Evolutionary conservation across 2,888 invertebrate genomes (phyloP).

Genomic region (Pterostichus niger): DNA sequence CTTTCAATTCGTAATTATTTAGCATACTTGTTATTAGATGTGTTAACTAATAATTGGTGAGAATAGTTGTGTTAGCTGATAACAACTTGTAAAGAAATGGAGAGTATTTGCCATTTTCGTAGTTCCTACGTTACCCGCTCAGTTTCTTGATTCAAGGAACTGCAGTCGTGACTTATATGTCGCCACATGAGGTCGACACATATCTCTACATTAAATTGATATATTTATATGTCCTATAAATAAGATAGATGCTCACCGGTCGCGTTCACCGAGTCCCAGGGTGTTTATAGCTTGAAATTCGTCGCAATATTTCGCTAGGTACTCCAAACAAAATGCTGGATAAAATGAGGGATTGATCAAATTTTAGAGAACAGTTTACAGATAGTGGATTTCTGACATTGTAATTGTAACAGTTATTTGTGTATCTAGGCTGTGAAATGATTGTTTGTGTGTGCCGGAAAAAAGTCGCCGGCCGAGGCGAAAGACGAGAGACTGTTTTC

Average conservation of each 20-base stretch:
- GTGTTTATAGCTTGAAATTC: slow-evolving; percentile 57
- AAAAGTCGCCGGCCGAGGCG: no score
- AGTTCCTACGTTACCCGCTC: background rate
- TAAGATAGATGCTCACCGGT: slow-evolving; percentile 60
- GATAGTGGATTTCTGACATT: no score
- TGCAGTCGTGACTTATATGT: slow-evolving; percentile 62
- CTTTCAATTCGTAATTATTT: no score
- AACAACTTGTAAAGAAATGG: no score
- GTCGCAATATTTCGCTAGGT: slow-evolving; percentile 10
- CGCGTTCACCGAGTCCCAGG: slow-evolving; percentile 32
- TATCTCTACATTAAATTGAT: slow-evolving; percentile 67
- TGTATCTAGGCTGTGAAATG: no score
- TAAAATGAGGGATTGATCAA: slow-evolving; percentile 9
- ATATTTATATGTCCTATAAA: slow-evolving; percentile 67
- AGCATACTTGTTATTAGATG: no score
- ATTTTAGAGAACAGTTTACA: background rate
- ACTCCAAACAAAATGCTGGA: slow-evolving; percentile 42
- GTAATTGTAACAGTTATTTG: no score
- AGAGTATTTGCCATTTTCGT: no score
- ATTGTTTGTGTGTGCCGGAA: no score
- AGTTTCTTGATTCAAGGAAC: background rate
- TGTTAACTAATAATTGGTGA: no score
- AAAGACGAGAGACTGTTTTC: no score
- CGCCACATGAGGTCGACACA: slow-evolving; percentile 66
- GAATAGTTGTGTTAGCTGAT: no score